Base-by-base conservation (phyloP, 1,140 invertebrate species). In the Papilio helenus region DNA sequence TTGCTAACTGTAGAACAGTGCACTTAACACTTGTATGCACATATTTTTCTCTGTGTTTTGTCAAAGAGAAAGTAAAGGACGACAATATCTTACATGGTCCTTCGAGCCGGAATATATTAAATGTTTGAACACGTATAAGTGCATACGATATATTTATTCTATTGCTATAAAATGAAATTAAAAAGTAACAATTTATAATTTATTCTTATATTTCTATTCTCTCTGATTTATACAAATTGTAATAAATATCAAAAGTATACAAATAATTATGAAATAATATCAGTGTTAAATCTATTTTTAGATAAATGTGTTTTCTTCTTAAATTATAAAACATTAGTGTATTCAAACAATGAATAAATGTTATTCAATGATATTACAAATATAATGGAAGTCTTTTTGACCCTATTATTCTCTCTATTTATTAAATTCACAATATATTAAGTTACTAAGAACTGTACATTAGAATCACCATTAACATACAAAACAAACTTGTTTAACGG, bases 81-180 rank as follows among this genome's bases (percentile, higher is more conserved):
- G 46, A 49, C 14, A 49, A 46, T 46, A 14, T 51, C 0, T 61
- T 61, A 61, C 58, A 2, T 29, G 58, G 58, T 68, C 61, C 61
- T 68, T 68, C 61, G 14, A 68, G 61, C 23, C 61, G 61, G 61
- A 68, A 34, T 34, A 68, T 29, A 34, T 34, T 68, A 68, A 34
- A 68, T 29, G 61, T 68, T 68, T 34, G 0, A 68, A 68, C 29
- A 68, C 14, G 4, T 68, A 29, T 7, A 29, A 29, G 26, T 61
- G 16, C 23, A 26, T 26, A 61, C 23, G 1, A 61, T 23, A 61
- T 10, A 14, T 61, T 61, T 61, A 26, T 26, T 61, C 2, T 61
- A 29, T 65, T 65, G 2, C 16, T 29, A 65, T 65, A 29, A 29
- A 61, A 26, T 55, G 7, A 55, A 55, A 61, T 20, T 10, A 16